Evolutionary conservation across 2,888 invertebrate species (phyloP), one percentile per base, ranked within the genome.

Genomic region (Cyrtodaria siliqua): DNA sequence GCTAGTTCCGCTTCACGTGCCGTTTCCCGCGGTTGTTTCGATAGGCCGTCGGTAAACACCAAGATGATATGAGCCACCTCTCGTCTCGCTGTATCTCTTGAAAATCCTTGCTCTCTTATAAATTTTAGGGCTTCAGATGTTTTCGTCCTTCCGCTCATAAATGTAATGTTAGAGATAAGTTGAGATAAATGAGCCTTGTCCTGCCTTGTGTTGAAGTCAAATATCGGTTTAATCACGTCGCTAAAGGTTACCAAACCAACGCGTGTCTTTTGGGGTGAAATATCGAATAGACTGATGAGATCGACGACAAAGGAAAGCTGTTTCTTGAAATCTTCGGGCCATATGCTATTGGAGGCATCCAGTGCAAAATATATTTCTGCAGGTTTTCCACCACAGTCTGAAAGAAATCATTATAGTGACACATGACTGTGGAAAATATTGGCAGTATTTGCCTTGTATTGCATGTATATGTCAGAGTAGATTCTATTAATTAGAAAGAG

Each of bases 281-380:
- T 72, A 27, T 88, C 87, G 50, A 91, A 87, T n/a, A 85, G 62
- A 20, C 70, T 76, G 42, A 91, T 80, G 18, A 91, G 79, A 38
- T 86, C 83, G 2, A 79, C 72, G n/a, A 88, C 84, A 64, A 91
- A 91, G 16, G 67, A 56, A 9, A 87, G 79, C 60, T 88, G 87
- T 23, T 87, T 85, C 56, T 76, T 75, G 75, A 87, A 91, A 74
- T 91, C 88, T 1, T 85, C 83, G 2, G 82, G 62, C 86, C 89
- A 90, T 70, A 91, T 89, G 44, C 89, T 90, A 60, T 82, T 87
- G 2, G 90, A 90, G 6, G 87, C 86, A 64, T 87, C 87, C 69
- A 88, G 68, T 18, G 85, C 75, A 76, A 86, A 86, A 80, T 87
- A 86, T 16, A 87, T 74, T 29, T 88, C 86, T n/a, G 89, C 85